Percentiles rank a stretch among this genome's conserved stretches.
phyloP scores from a whole-genome alignment of 2,888 invertebrate genomes.

The Clanis bilineata region DNA sequence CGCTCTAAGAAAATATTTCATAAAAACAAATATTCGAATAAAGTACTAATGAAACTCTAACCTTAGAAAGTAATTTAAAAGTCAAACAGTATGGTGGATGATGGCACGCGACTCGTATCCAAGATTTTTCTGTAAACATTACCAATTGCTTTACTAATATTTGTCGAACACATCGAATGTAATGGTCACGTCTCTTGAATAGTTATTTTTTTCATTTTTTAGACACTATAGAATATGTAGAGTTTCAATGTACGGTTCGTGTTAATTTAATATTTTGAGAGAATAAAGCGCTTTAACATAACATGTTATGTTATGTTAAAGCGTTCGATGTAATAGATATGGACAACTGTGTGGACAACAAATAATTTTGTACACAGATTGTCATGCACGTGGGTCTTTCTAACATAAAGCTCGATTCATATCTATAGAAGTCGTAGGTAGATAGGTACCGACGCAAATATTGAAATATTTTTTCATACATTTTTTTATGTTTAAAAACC shows the following conservation, averaged over 20 bases:
- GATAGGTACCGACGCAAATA: no score
- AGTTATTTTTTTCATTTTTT: conserved; percentile 12
- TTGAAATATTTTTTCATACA: no score
- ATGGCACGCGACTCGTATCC: conserved; percentile 46
- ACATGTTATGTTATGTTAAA: no score
- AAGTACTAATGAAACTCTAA: conserved; percentile 31
- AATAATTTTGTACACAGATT: no score
- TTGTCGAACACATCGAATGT: conserved; percentile 37
- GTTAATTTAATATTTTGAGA: neutral
- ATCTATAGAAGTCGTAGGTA: no score
- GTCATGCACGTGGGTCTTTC: neutral
- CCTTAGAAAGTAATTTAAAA: conserved; percentile 40
- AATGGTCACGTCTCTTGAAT: conserved; percentile 33
- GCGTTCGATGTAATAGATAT: neutral
- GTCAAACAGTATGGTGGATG: conserved; percentile 37
- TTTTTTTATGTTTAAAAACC: no score
- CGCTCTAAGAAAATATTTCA: conserved; percentile 10
- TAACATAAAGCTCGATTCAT: neutral
- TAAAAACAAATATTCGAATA: conserved; percentile 29
- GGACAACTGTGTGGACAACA: no score
- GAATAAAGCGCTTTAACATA: neutral
- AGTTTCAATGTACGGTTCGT: neutral
- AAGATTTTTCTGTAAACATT: conserved; percentile 42
- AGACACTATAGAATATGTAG: neutral
- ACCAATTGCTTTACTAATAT: conserved; percentile 47